These are phyloP conservation scores for Panzeria rudis DNA, from an alignment of 2,888 invertebrate species.

Conservation along the genomic window DNA sequence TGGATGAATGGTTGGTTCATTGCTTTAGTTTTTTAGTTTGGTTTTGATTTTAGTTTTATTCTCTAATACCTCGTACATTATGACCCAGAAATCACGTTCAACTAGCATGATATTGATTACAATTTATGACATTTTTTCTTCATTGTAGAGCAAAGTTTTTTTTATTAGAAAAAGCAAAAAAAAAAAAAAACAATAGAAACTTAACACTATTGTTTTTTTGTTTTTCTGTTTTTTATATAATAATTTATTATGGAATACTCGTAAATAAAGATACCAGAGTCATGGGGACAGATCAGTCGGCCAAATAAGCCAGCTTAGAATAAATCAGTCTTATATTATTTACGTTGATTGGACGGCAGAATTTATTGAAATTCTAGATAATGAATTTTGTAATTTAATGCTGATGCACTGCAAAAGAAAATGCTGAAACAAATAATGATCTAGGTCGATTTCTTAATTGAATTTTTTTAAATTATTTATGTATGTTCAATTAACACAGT, in stretches of 20 bases:
- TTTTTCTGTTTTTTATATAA: conserved; percentile 25
- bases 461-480: conserved; percentile 3
- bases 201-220: conserved; percentile 44
- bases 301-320: conserved; percentile 36
- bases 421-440: conserved; percentile 4
- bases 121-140: conserved; percentile 66
- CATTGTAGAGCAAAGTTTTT: conserved; percentile 44
- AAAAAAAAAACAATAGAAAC: conserved; percentile 48
- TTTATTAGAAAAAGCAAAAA: not conserved
- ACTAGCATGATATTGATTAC: conserved; percentile 71
- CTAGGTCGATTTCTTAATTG: conserved; percentile 36
- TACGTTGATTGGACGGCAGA: conserved; percentile 48
- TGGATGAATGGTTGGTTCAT: conserved; percentile 41
- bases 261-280: conserved; percentile 31
- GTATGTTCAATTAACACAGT: not conserved
- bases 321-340: conserved; percentile 57
- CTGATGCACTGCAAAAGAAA: not conserved
- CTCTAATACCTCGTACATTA: conserved; percentile 56
- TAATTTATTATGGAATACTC: conserved; percentile 32
- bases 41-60: conserved; percentile 48
- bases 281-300: conserved; percentile 23
- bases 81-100: conserved; percentile 72
- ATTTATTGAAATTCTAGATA: conserved; percentile 51
- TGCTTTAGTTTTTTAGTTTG: conserved; percentile 35
- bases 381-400: conserved; percentile 50